Conservation (phyloP, 2,113 vertebrate species). For the Rhizomys pruinosus region DNA sequence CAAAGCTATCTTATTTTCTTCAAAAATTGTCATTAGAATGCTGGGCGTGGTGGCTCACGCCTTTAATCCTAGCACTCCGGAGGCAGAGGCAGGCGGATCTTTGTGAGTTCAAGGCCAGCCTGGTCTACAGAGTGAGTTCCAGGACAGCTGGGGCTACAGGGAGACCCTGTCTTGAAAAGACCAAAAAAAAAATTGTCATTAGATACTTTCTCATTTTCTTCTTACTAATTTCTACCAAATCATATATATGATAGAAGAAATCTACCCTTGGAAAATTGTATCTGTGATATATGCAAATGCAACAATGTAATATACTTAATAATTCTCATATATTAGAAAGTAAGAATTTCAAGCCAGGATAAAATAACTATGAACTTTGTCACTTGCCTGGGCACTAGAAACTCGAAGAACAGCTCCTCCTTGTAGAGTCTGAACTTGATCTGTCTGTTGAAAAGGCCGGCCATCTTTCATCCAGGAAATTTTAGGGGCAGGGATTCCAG, state of each 20-base stretch:
- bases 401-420: constrained; percentile 90
- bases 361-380: background rate
- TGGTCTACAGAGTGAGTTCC: too few species aligned
- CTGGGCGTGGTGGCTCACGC: too few species aligned
- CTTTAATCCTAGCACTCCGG: too few species aligned
- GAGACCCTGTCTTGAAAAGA: too few species aligned
- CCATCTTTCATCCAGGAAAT: constrained; percentile 98
- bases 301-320: background rate
- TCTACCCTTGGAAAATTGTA: background rate
- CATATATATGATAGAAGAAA: background rate
- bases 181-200: background rate
- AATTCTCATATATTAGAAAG: background rate
- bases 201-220: background rate
- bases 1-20: constrained; percentile 1
- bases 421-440: constrained; percentile 86
- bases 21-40: background rate
- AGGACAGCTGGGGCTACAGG: too few species aligned
- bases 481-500: constrained; percentile 92
- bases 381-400: constrained; percentile 91
- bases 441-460: constrained; percentile 89
- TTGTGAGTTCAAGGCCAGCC: too few species aligned
- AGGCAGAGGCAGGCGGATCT: too few species aligned
- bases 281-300: background rate
- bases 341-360: background rate
- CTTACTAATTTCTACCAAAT: background rate